Percentiles rank a stretch among this genome's conserved stretches.
Evolutionary conservation across 2,888 invertebrate genomes (phyloP).

Genomic region (Plemyria rubiginata): DNA sequence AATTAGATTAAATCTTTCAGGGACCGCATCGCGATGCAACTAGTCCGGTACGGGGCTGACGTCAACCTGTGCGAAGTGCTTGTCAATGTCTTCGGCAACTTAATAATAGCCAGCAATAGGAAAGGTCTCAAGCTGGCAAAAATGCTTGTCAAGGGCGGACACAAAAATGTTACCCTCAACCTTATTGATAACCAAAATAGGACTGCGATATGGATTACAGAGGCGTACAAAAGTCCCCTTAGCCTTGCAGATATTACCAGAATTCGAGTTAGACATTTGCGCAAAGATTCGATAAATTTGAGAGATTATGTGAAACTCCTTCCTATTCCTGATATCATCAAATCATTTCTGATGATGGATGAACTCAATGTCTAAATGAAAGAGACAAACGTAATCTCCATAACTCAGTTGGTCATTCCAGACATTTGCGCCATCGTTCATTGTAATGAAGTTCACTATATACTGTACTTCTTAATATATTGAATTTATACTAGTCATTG

Average conservation of each 20-base stretch:
- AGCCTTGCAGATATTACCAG: constrained; percentile 84
- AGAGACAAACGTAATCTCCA: not conserved
- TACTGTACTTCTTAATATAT: too few species aligned
- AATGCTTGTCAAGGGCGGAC: constrained; percentile 76
- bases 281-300: constrained; percentile 60
- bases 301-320: constrained; percentile 66
- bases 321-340: constrained; percentile 83
- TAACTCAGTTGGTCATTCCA: not conserved
- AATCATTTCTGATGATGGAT: constrained; percentile 85
- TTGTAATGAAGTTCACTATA: too few species aligned
- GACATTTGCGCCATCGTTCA: too few species aligned
- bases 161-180: constrained; percentile 43
- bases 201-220: constrained; percentile 67
- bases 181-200: constrained; percentile 34
- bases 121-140: constrained; percentile 59
- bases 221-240: constrained; percentile 76
- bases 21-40: constrained; percentile 80
- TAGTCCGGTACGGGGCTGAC: constrained; percentile 87
- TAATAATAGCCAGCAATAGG: constrained; percentile 80
- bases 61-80: constrained; percentile 85
- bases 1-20: constrained; percentile 54
- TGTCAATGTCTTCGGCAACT: constrained; percentile 82
- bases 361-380: constrained; percentile 53
- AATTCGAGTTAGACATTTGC: constrained; percentile 75
- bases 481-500: too few species aligned